Evolutionary conservation across 2,797 vertebrate genomes (phyloP), one percentile per base, ranked within the genome.

Genomic region (Clarias laeviceps): DNA sequence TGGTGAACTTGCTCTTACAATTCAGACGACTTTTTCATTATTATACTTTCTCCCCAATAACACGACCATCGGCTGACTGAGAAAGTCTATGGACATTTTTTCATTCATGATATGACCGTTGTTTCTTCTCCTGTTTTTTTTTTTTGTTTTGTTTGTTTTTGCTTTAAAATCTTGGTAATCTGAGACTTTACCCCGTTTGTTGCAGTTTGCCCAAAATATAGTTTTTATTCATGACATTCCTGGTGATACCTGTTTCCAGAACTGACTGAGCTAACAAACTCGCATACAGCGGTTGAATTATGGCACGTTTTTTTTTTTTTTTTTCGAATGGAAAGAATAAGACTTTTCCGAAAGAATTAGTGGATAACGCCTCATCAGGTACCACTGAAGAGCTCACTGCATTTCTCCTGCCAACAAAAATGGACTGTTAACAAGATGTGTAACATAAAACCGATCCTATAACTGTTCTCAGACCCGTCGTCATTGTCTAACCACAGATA

Each of bases 121-220:
- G 81, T 78, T 85, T 70, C 57, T 74, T 56, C 70, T 84, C 78
- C 73, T 40, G n/a, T n/a, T n/a, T n/a, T n/a, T n/a, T 81, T 83
- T 80, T 34, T 73, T 80, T 82, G 69, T 59, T 54, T 54, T 14
- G 45, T 54, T 54, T n/a, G n/a, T 88, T 82, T 76, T 61, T 77
- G 54, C 77, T 70, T 59, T 83, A 81, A 84, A 87, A 80, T 45
- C 82, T 61, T 81, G 82, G 68, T 84, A 76, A 84, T 80, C 72
- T 83, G 62, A 84, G 80, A 87, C 80, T n/a, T 80, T 86, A 62
- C 85, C 87, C 37, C 64, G 81, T 82, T 77, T 82, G 89, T 85
- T 83, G 81, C 85, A 83, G 77, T 84, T 79, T 65, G 64, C 82
- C 69, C 34, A 82, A 82, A 78, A 83, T 85, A n/a, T 84, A 50